Evolutionary conservation across 2,797 vertebrate genomes (phyloP), one percentile per base, ranked within the genome.

Genomic region (Helarctos malayanus): DNA sequence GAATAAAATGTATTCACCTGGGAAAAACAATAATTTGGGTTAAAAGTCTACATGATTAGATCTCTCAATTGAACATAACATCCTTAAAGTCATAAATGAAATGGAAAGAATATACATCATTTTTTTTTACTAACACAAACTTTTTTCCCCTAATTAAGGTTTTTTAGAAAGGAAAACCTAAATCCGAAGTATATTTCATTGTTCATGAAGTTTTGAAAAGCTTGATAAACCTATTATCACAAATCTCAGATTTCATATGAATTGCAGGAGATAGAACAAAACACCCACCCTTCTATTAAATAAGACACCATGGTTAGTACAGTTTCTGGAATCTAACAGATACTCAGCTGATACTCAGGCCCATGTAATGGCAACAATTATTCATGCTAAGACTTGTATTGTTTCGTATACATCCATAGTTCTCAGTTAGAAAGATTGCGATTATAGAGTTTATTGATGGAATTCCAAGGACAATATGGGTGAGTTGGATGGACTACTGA

Each of bases 41-140:
- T 93, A 45, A 61, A 92, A 87, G 27, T 98, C 38, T 93, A 38
- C 71, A 45, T 92, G 82, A 86, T 73, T 78, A 96, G 54, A 95
- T 89, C 25, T 98, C 13, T 73, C 29, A 65, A 29, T 86, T n/a
- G 86, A 84, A 54, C 12, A 54, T 76, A 4, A 1, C 65, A 87
- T 96, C 91, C 92, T 85, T 95, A 85, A 98, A 97, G 57, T 94
- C 57, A 93, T 35, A 87, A 47, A 89, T 63, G 93, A 69, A 93
- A n/a, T 83, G 83, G 57, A 54, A 93, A 78, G 27, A 91, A 92
- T 19, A 89, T n/a, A 71, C n/a, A 45, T 95, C n/a, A 56, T 82
- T 18, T 96, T 97, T 96, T 87, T 78, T 73, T 95, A 79, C 19
- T 59, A 68, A 97, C 49, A 98, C 92, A 71, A 45, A 27, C 23